phyloP scores from a whole-genome alignment of 1,140 invertebrate species.

The Magallana angulata region DNA sequence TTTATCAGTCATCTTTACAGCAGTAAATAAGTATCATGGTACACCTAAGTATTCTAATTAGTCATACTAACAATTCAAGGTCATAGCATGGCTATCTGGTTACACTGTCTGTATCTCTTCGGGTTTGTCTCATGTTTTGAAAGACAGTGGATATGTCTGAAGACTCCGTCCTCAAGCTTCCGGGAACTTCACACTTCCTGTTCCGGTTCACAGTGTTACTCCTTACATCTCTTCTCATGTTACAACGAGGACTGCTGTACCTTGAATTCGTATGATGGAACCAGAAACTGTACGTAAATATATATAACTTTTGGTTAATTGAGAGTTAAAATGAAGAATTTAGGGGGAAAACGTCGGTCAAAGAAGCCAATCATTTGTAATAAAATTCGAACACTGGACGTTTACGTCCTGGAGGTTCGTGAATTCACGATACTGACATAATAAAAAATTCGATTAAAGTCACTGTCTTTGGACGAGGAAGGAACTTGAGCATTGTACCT shows the following conservation, averaged over 20 bases:
- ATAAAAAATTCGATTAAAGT: background rate
- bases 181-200: slow-evolving; percentile 1
- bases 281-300: background rate
- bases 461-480: slow-evolving; percentile 9
- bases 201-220: background rate
- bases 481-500: background rate
- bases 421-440: too few relatives aligned
- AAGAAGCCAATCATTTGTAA: too few relatives aligned
- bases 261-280: background rate
- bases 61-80: too few relatives aligned
- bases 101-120: background rate
- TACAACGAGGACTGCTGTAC: slow-evolving; percentile 28
- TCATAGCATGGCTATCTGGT: too few relatives aligned
- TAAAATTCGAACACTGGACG: too few relatives aligned
- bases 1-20: too few relatives aligned
- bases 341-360: too few relatives aligned
- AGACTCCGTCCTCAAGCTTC: background rate
- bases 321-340: too few relatives aligned
- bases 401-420: too few relatives aligned
- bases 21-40: too few relatives aligned
- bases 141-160: slow-evolving; percentile 4
- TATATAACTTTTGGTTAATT: too few relatives aligned
- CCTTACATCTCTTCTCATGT: background rate
- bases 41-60: too few relatives aligned
- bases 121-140: background rate